Base-by-base conservation (phyloP, 2,797 vertebrate genomes). In the Staurois parvus region DNA sequence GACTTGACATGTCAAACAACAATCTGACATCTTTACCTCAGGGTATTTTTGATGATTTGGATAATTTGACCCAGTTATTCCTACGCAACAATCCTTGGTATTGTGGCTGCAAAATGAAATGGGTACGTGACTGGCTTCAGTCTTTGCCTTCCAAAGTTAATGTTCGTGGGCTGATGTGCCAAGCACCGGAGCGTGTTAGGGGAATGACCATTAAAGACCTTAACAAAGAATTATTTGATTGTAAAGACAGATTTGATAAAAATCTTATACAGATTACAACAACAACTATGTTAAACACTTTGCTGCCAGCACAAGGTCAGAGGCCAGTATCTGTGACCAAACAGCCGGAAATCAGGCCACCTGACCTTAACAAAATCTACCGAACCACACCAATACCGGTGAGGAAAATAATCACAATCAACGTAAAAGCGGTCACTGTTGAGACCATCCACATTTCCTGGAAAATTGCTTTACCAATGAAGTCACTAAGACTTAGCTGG, bases 131-230 rank as follows among this genome's bases (percentile, higher is more conserved):
- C 91, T 99, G 99, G 99, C 92, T 99, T 80, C 96, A 97, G 28
- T 96, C 95, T 0, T 87, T 99, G 88, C 97, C 98, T 12, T 90
- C 96, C 17, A 98, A 97, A 90, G 97, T 99, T 89, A 99, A 99
- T 0, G 98, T 99, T 34, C 97, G 99, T 24, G 99, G 99, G 64
- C 96, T 99, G 87, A 99, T 99, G 98, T 99, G 99, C 92, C 98
- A 99, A 91, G 97, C 98, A 13, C 99, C 98, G 1, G 99, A 99
- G 88, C 98, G 97, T 88, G 98, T 99, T 42, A 97, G 98, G 88
- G 99, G 99, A 40, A 99, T 99, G 99, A 98, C 98, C 34, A 98
- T 99, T 91, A 99, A 99, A 94, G 99, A 99, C 92, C 94, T 99
- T 76, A 97, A 95, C 0, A 93, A 95, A 0, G 96, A 99, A 10